phyloP scores from a whole-genome alignment of 2,113 vertebrate genomes.

The Mustela lutreola region DNA sequence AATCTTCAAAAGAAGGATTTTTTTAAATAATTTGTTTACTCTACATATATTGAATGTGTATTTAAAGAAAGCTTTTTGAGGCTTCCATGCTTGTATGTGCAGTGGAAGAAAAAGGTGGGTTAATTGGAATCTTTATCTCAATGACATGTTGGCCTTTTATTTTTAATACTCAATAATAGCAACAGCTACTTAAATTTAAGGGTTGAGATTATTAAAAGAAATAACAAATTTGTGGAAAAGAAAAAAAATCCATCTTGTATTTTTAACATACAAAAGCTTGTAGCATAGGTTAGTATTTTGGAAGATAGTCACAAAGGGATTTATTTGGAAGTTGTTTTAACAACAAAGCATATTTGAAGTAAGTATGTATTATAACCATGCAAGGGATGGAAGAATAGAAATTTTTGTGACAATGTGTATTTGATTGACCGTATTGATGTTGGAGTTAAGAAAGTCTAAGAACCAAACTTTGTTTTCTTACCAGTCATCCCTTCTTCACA shows the following conservation, averaged over 20 bases:
- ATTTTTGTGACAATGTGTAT: not conserved
- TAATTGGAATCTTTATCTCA: conserved; percentile 6
- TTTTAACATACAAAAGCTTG: not conserved
- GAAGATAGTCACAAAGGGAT: not conserved
- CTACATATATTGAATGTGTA: not conserved
- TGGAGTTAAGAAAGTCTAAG: not conserved
- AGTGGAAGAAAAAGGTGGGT: not conserved
- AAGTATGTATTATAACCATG: not conserved
- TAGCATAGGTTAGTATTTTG: not conserved
- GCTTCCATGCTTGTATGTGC: not conserved
- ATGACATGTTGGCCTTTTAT: not conserved
- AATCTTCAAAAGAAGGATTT: not conserved
- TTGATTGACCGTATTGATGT: not conserved
- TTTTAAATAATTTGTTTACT: not conserved
- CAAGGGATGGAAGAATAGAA: not conserved
- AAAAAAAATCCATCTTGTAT: not conserved
- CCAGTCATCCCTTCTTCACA: not conserved
- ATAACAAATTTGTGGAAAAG: not conserved
- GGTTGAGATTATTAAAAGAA: not conserved
- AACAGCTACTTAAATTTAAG: not conserved
- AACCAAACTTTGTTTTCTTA: not conserved
- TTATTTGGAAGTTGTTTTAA: not conserved
- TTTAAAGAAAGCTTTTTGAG: conserved; percentile 34
- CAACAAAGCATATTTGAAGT: not conserved
- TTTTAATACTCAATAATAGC: conserved; percentile 5